Evolutionary conservation across 2,797 vertebrate genomes (phyloP), one percentile per base, ranked within the genome.

Genomic region (Acanthopagrus latus): DNA sequence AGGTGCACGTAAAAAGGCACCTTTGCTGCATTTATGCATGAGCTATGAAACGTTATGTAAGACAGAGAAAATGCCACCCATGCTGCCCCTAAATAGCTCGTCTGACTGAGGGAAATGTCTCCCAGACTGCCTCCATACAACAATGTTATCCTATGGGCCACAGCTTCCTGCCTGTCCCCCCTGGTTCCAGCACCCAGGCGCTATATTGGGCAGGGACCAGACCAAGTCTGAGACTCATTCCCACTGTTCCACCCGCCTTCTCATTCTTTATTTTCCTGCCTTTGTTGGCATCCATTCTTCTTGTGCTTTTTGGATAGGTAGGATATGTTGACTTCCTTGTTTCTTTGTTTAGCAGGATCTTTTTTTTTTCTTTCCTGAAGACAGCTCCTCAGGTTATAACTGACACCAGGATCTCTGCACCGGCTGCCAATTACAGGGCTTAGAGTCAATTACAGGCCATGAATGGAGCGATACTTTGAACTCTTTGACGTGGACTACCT

Each of bases 131-230:
- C 71, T 89, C 85, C 84, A 89, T 74, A 78, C 88, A 94, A 93
- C 91, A 94, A 94, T 94, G 93, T 94, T 94, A 94, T 95, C 94
- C 93, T 94, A 92, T 92, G 86, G 91, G 71, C 88, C 91, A 93
- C 91, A 88, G 72, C 83, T 94, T 95, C 94, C 94, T 95, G 93
- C 63, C 88, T 77, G 84, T 89, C 76, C 88, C 80, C 76, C 78
- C 89, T 88, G 80, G 86, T 86, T 88, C 84, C 84, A 86, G 92
- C 90, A 93, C 91, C 91, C 92, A 93, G 88, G 76, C 84, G 82
- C 93, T 95, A 93, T 93, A 92, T 92, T 86, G 85, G 89, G 91
- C 89, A 92, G 85, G 83, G 89, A 91, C 77, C 85, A 88, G 83
- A 84, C 84, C 81, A 76, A 69, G 58, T 65, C 82, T 86, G 78